Percentiles rank a stretch among this genome's conserved stretches.
Conservation (phyloP, 2,888 invertebrate genomes). For the Brenthis daphne region DNA sequence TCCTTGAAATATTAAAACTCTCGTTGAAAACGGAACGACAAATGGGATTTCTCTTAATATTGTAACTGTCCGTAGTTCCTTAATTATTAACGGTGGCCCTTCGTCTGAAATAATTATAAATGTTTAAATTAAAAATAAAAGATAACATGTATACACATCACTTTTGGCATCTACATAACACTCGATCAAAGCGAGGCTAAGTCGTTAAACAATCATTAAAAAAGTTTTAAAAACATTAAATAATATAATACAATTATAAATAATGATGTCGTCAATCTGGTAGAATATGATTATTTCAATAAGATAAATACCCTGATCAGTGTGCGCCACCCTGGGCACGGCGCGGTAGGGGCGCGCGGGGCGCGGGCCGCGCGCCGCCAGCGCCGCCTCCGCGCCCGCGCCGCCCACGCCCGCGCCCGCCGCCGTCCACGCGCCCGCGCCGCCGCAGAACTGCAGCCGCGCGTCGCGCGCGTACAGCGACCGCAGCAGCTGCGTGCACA, state of each 20-base stretch:
- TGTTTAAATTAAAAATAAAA: not conserved
- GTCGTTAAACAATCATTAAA: no score
- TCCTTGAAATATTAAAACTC: constrained; percentile 92
- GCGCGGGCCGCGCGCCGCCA: constrained; percentile 41
- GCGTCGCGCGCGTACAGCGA: constrained; percentile 94
- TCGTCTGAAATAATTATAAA: constrained; percentile 81
- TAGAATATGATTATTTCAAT: no score
- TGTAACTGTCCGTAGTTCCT: constrained; percentile 93
- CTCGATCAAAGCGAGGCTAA: no score
- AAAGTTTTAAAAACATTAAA: no score
- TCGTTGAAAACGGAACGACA: constrained; percentile 94
- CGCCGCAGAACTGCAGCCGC: constrained; percentile 81
- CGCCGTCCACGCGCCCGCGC: constrained; percentile 55
- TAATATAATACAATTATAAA: no score
- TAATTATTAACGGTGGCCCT: constrained; percentile 92
- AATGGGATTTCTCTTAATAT: constrained; percentile 97
- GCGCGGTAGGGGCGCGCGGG: constrained; percentile 30
- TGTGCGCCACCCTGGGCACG: constrained; percentile 27
- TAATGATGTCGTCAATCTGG: no score
- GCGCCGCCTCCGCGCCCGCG: constrained; percentile 49
- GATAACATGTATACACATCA: no score
- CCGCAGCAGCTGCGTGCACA: constrained; percentile 88
- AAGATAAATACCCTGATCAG: constrained; percentile 19
- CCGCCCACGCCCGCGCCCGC: constrained; percentile 52
- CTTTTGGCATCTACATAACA: no score